Base-by-base conservation (phyloP, 1,140 invertebrate species). In the Drosophila tani region DNA sequence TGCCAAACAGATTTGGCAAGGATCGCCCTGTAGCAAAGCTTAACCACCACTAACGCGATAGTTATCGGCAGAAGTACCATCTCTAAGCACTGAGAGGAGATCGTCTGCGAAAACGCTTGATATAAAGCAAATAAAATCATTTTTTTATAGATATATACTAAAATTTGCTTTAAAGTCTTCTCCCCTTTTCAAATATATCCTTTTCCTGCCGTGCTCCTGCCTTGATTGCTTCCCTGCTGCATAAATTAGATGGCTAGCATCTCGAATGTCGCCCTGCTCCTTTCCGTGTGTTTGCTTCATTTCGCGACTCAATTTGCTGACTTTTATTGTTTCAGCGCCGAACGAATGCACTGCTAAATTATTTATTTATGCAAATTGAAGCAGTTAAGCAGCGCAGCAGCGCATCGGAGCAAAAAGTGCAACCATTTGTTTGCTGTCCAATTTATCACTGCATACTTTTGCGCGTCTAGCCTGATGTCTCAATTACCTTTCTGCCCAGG, bases 301-400 rank as follows among this genome's bases (percentile, higher is more conserved):
- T 90, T 80, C 77, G 85, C 69, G 84, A 88, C 81, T 87, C 84
- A 87, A 87, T 87, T 87, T 87, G 84, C 81, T 79, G 78, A 38
- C 66, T 85, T 80, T 90, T 88, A 81, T 88, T 87, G 81, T 84
- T 64, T 74, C 68, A 79, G 75, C 75, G 32, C 66, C 60, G 57
- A 66, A 74, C 69, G 51, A 66, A 67, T 71, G 77, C 71, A 69
- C 66, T 69, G 78, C 67, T 88, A 84, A 88, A 88, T 88, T 88
- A 88, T 88, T 88, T 88, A 88, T 88, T 88, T 88, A 88, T 88
- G 84, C 84, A 85, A 88, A 88, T 88, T 84, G 75, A 88, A 90
- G 74, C 84, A 88, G 84, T 88, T 88, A 90, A 88, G 60, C 69
- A 60, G 57, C 70, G 67, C 67, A 35, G 49, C 27, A 51, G 9